A percentile compares a stretch with the other conserved stretches of the same genome.
phyloP scores from a whole-genome alignment of 2,113 vertebrate species.

The Platycercus adscitus region DNA sequence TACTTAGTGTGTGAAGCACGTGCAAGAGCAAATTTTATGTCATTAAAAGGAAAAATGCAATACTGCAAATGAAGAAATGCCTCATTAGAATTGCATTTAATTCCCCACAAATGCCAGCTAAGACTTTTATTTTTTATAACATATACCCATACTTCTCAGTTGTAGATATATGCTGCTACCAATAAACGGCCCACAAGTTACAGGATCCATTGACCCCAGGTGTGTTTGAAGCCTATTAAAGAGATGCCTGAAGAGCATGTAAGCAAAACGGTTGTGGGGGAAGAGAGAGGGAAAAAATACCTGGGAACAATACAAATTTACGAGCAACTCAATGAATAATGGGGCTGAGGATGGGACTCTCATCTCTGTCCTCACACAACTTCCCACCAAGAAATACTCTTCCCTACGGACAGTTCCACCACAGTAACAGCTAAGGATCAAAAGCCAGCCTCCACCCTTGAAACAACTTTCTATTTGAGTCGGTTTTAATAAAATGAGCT shows the following conservation, averaged over 20 bases:
- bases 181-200: not conserved
- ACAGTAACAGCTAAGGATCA: not conserved
- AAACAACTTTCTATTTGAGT: not conserved
- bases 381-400: not conserved
- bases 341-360: not conserved
- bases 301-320: not conserved
- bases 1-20: not conserved
- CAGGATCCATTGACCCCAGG: not conserved
- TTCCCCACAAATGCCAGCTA: not conserved
- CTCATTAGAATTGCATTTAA: conserved; percentile 23
- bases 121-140: not conserved
- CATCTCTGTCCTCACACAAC: not conserved
- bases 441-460: not conserved
- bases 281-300: not conserved
- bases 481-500: not conserved
- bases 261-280: not conserved
- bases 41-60: conserved; percentile 28
- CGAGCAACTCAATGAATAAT: not conserved
- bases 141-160: not conserved
- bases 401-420: not conserved
- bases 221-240: not conserved
- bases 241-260: not conserved
- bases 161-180: not conserved
- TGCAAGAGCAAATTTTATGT: conserved; percentile 29
- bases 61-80: not conserved